These are phyloP conservation scores for Pammene fasciana DNA, from an alignment of 2,888 invertebrate genomes.

Conservation along the genomic window DNA sequence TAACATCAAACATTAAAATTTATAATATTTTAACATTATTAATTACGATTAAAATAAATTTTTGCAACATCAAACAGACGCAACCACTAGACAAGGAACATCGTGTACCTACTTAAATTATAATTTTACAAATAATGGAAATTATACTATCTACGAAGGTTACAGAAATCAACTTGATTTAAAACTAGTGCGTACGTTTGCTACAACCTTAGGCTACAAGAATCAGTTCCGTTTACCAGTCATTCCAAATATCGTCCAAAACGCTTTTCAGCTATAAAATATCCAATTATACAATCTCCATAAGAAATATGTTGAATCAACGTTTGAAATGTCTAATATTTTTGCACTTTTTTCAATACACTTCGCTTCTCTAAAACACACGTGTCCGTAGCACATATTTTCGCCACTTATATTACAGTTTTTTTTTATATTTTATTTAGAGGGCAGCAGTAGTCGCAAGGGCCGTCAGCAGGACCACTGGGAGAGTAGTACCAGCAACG, in stretches of 20 bases:
- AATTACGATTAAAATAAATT: constrained; percentile 54
- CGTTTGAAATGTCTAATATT: constrained; percentile 5
- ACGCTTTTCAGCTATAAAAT: constrained; percentile 35
- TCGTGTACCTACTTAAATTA: constrained; percentile 63
- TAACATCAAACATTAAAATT: constrained; percentile 18
- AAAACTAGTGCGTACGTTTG: constrained; percentile 37
- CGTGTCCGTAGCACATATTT: constrained; percentile 26
- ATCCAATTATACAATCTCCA: constrained; percentile 20
- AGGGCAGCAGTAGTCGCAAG: constrained; percentile 75
- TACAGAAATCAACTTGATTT: constrained; percentile 31
- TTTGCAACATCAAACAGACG: constrained; percentile 53
- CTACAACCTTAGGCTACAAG: constrained; percentile 39
- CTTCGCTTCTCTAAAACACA: constrained; percentile 16
- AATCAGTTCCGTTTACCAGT: constrained; percentile 45
- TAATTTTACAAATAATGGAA: constrained; percentile 38
- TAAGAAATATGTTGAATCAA: constrained; percentile 14
- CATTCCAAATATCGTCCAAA: constrained; percentile 38
- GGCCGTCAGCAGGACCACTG: constrained; percentile 70
- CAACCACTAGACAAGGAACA: constrained; percentile 69
- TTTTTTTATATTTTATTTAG: constrained; percentile 55
- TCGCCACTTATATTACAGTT: background rate
- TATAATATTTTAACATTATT: constrained; percentile 38
- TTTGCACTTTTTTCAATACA: constrained; percentile 13
- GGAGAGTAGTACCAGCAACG: constrained; percentile 73
- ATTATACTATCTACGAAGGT: constrained; percentile 36